Evolutionary conservation across 1,140 invertebrate species (phyloP).

Genomic region (Neodiprion pinetum): DNA sequence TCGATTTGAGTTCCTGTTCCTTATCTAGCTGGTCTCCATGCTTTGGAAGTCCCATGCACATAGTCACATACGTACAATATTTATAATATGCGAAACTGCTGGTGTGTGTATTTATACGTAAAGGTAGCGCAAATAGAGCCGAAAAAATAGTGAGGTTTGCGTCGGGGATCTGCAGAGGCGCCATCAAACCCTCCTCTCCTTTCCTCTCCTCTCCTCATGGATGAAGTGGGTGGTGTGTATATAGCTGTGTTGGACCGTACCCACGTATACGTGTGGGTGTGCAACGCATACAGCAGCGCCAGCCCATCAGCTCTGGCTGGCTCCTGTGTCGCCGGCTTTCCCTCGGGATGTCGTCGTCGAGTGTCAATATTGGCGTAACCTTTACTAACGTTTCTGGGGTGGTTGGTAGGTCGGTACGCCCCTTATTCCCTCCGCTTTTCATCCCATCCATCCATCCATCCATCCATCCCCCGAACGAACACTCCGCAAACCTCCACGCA

Average conservation of each 20-base stretch:
- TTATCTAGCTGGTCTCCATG: too few relatives aligned
- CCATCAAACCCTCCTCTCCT: not conserved
- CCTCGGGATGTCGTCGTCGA: slow-evolving; percentile 3
- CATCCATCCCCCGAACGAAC: not conserved
- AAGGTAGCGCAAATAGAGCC: not conserved
- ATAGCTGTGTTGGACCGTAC: too few relatives aligned
- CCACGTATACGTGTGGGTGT: not conserved
- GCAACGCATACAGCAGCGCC: not conserved
- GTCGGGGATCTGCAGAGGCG: not conserved
- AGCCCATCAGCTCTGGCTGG: not conserved
- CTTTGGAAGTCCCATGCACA: too few relatives aligned
- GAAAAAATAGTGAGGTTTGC: not conserved
- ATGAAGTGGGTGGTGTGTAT: not conserved
- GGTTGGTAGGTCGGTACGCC: not conserved
- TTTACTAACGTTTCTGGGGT: not conserved
- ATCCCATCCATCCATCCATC: not conserved
- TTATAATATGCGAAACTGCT: not conserved
- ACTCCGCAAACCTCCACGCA: not conserved
- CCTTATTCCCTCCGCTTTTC: not conserved
- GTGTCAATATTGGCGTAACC: slow-evolving; percentile 4
- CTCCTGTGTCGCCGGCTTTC: slow-evolving; percentile 3
- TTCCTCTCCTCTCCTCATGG: not conserved
- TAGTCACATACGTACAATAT: too few relatives aligned
- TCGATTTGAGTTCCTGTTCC: too few relatives aligned
- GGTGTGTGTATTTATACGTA: not conserved